Base-by-base conservation (phyloP, 2,113 vertebrate genomes). In the Solea solea region DNA sequence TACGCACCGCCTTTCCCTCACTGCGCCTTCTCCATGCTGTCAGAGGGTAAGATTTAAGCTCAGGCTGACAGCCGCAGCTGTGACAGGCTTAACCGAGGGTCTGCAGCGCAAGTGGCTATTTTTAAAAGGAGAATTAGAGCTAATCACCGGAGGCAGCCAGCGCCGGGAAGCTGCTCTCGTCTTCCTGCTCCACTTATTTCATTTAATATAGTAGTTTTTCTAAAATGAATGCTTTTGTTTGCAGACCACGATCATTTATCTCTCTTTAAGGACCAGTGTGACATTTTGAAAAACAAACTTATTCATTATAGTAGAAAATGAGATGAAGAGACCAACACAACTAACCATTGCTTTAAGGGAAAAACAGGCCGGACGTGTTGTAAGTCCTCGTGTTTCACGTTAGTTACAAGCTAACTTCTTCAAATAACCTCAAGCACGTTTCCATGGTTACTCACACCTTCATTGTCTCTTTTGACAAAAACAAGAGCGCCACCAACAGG, bases 1-100 rank as follows among this genome's bases (percentile, higher is more conserved):
- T 98, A 9, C 96, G 94, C 68, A 96, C 96, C 0, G 97, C 97
- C n/a, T 97, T 97, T 84, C 97, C 97, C 9, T 98, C 97, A 0
- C 94, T 98, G 91, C 95, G 97, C 76, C 95, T 98, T 55, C 95
- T 98, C 79, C 97, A 98, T 1, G 97, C 97, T 0, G 97, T 98
- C 74, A 93, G 97, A 79, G 97, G 97, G 97, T 98, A 93, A 95
- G 96, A 81, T n/a, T 48, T 40, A 5, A 6, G 34, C 63, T 54
- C 54, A 15, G n/a, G 34, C n/a, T 34, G 34, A 6, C 34, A 34
- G 34, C 34, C 34, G 34, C 34, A 34, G 34, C 34, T 84, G 86
- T 75, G 62, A 79, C 76, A 63, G 53, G 72, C 51, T 56, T 62
- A 83, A 77, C 73, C 59, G 65, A 65, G 56, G 58, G 76, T 74